These are phyloP conservation scores for Eulithis testata DNA, from an alignment of 2,888 invertebrate species.

Conservation along the genomic window DNA sequence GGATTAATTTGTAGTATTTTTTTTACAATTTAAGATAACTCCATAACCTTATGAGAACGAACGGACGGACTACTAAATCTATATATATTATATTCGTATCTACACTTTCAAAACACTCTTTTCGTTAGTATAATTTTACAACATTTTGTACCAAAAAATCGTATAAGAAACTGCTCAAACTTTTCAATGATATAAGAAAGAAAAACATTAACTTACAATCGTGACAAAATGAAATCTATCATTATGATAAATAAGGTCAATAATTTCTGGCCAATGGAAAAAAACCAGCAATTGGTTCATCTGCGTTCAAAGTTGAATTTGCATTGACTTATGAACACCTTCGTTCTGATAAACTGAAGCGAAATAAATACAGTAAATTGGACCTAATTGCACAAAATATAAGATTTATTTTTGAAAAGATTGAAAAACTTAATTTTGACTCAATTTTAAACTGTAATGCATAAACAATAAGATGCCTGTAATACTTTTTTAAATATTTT, in stretches of 20 bases:
- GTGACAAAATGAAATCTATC: too few species aligned
- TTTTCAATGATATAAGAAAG: not conserved
- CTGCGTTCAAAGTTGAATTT: too few species aligned
- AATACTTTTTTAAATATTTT: too few species aligned
- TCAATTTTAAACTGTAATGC: not conserved
- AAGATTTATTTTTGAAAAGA: slow-evolving; percentile 5
- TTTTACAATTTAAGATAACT: slow-evolving; percentile 6
- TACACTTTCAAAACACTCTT: not conserved
- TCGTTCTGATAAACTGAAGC: not conserved
- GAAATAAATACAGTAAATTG: slow-evolving; percentile 7
- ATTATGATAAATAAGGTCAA: too few species aligned
- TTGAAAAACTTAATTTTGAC: not conserved
- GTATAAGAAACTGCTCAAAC: slow-evolving; percentile 3
- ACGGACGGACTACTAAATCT: slow-evolving; percentile 32
- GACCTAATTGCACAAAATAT: slow-evolving; percentile 8
- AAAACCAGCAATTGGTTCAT: too few species aligned
- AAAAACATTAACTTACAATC: too few species aligned
- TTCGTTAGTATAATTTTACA: slow-evolving; percentile 4
- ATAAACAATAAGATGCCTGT: not conserved
- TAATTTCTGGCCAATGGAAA: too few species aligned
- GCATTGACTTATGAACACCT: not conserved
- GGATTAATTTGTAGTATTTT: slow-evolving; percentile 3
- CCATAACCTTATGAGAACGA: slow-evolving; percentile 12
- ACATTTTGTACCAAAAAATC: slow-evolving; percentile 12
- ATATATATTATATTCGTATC: not conserved